These are phyloP conservation scores for Euphydryas editha DNA, from an alignment of 2,888 invertebrate genomes.

Conservation along the genomic window DNA sequence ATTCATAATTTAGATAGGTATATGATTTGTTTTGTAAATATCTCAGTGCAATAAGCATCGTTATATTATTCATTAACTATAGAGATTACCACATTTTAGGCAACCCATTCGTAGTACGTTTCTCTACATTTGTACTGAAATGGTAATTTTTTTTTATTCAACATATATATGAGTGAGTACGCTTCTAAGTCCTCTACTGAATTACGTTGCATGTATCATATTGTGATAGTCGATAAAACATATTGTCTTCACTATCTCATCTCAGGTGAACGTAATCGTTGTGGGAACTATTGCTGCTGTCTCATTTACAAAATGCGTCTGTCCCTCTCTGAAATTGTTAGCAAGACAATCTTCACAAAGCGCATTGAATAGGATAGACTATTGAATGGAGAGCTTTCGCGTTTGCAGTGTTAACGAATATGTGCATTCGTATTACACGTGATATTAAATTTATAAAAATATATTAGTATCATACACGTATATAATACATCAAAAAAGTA, in stretches of 20 bases:
- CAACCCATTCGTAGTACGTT: too few relatives aligned
- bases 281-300: constrained; percentile 76
- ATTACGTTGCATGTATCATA: neutral
- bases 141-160: too few relatives aligned
- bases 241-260: constrained; percentile 42
- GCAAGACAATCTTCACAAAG: constrained; percentile 58
- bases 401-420: constrained; percentile 12
- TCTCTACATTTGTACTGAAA: too few relatives aligned
- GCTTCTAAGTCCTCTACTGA: neutral
- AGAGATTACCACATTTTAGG: too few relatives aligned
- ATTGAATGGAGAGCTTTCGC: constrained; percentile 46
- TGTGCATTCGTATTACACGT: constrained; percentile 21
- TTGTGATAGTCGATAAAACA: constrained; percentile 21
- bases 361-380: constrained; percentile 53
- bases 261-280: constrained; percentile 81
- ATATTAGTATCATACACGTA: constrained; percentile 8
- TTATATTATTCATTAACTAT: too few relatives aligned
- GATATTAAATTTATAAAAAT: neutral
- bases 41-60: too few relatives aligned
- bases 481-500: neutral
- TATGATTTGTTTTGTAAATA: too few relatives aligned
- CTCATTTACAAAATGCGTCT: constrained; percentile 60
- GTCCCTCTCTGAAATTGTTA: constrained; percentile 69
- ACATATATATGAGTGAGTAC: too few relatives aligned
- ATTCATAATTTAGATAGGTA: too few relatives aligned